Percentiles rank a stretch among this genome's conserved stretches.
These are phyloP conservation scores for Oryzias curvinotus DNA, from an alignment of 2,113 vertebrate species.

Conservation along the genomic window DNA sequence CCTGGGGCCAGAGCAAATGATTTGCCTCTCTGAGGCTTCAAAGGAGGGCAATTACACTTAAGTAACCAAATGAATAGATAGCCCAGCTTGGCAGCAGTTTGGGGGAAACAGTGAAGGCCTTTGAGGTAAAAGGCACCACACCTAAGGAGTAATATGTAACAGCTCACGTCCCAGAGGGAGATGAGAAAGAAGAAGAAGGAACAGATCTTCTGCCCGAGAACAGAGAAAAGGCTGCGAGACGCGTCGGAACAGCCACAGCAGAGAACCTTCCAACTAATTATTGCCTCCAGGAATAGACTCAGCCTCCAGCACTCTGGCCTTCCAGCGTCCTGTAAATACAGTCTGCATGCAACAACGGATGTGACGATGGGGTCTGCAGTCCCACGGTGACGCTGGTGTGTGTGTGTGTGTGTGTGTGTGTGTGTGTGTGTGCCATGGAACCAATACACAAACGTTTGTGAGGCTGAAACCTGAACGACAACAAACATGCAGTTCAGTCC, in stretches of 20 bases:
- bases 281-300: constrained; percentile 42
- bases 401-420: constrained; percentile 7
- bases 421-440: constrained; percentile 32
- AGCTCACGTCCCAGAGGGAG: constrained; percentile 63
- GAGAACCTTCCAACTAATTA: constrained; percentile 60
- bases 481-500: constrained; percentile 45
- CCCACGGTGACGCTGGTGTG: background rate
- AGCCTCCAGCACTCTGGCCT: constrained; percentile 35
- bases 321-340: constrained; percentile 32
- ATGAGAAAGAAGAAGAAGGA: constrained; percentile 63
- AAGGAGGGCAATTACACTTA: constrained; percentile 86
- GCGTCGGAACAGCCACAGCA: constrained; percentile 66
- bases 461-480: too few species aligned
- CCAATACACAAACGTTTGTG: background rate
- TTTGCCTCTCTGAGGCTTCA: constrained; percentile 85
- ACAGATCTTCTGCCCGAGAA: constrained; percentile 57
- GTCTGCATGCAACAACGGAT: background rate
- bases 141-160: constrained; percentile 77
- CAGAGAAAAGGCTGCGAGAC: constrained; percentile 51
- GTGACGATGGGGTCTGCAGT: too few species aligned
- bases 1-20: constrained; percentile 82
- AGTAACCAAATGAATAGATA: constrained; percentile 87
- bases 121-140: constrained; percentile 79
- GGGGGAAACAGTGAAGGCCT: constrained; percentile 78
- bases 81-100: constrained; percentile 80